These are phyloP conservation scores for Plectus sambesii DNA, from an alignment of 1,140 invertebrate species.

Conservation along the genomic window DNA sequence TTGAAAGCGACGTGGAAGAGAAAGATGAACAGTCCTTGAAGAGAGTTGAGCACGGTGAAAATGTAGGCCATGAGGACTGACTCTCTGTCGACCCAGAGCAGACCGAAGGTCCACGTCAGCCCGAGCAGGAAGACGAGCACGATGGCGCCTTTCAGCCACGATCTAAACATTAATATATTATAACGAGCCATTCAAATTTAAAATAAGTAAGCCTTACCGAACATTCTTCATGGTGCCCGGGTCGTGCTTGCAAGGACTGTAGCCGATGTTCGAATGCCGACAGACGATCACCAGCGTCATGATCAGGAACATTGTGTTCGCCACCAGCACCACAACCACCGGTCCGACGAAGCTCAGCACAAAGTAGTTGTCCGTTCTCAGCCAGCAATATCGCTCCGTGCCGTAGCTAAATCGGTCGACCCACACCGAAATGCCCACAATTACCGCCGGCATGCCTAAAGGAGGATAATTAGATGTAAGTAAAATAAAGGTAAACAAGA, in stretches of 20 bases:
- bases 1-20: conserved; percentile 86
- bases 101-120: conserved; percentile 74
- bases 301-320: conserved; percentile 70
- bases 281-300: conserved; percentile 84
- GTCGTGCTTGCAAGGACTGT: conserved; percentile 22
- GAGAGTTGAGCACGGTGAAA: conserved; percentile 78
- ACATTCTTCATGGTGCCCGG: no score
- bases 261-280: conserved; percentile 44
- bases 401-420: conserved; percentile 72
- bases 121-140: conserved; percentile 69
- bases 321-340: conserved; percentile 64
- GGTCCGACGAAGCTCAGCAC: conserved; percentile 82
- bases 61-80: conserved; percentile 74
- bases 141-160: conserved; percentile 71
- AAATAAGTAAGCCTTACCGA: no score
- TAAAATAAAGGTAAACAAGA: no score
- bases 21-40: conserved; percentile 87
- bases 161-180: conserved; percentile 58
- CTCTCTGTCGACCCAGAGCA: conserved; percentile 70
- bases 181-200: no score
- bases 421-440: no score
- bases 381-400: conserved; percentile 70
- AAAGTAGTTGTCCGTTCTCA: conserved; percentile 70
- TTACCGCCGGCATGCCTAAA: no score
- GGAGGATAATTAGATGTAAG: no score